These are phyloP conservation scores for Aptenodytes patagonicus DNA, from an alignment of 2,113 vertebrate genomes.

Conservation along the genomic window DNA sequence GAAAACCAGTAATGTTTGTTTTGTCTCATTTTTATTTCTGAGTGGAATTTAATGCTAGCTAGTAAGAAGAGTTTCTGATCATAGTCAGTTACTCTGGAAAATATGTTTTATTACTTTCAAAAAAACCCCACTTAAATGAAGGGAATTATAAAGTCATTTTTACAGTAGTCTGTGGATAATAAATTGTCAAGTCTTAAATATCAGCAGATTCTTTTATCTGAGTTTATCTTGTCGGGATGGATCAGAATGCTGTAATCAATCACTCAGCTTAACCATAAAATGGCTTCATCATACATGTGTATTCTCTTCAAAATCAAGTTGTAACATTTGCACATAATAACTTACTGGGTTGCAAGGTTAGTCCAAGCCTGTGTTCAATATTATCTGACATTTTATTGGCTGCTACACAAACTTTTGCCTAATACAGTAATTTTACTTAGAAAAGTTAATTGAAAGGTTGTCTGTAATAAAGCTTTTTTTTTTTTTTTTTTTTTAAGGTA, in stretches of 20 bases:
- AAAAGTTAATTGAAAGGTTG: constrained; percentile 65
- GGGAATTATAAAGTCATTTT: constrained; percentile 70
- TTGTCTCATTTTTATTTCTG: not conserved
- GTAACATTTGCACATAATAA: constrained; percentile 73
- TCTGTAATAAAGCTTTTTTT: constrained; percentile 5
- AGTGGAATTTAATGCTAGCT: not conserved
- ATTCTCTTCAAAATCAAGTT: constrained; percentile 73
- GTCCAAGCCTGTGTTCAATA: constrained; percentile 61
- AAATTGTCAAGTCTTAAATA: constrained; percentile 73
- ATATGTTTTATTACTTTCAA: constrained; percentile 38
- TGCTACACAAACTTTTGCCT: constrained; percentile 66
- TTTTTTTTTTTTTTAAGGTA: not conserved
- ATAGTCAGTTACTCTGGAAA: constrained; percentile 2
- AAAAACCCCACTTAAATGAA: constrained; percentile 31
- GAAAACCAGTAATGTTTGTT: not conserved
- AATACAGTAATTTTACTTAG: constrained; percentile 61
- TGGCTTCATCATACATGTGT: constrained; percentile 66
- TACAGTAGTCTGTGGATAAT: constrained; percentile 64
- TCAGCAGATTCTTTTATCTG: constrained; percentile 73
- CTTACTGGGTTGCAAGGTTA: constrained; percentile 62
- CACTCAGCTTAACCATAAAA: constrained; percentile 65
- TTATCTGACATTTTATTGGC: constrained; percentile 72
- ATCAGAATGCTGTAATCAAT: constrained; percentile 65
- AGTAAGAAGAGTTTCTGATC: not conserved
- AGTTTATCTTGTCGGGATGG: constrained; percentile 72